Evolutionary conservation across 2,888 invertebrate genomes (phyloP), one percentile per base, ranked within the genome.

Genomic region (Parnassius smintheus): DNA sequence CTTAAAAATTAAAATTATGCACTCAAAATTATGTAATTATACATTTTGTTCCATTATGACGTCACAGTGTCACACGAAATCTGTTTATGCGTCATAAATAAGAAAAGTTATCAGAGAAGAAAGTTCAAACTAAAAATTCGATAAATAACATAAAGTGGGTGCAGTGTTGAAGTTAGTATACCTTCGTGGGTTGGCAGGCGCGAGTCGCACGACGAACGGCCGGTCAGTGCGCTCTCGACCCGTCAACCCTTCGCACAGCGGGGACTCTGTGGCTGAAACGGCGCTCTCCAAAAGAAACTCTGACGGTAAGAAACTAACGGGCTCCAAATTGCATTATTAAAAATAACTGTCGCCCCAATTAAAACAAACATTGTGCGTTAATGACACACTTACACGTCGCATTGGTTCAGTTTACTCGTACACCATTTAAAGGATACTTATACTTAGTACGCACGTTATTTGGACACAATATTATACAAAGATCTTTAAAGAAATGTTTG

Each of bases 211-310:
- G 46, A 80, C 80, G 78, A 78, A 76, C 79, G 85, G 86, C 74
- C 88, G 89, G 76, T 73, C 86, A 61, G 83, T 81, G 78, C 84
- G 86, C 77, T 72, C 85, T 75, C 83, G 86, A 68, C 82, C 85
- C 77, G 78, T 79, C 82, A 94, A 95, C 92, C 94, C 95, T 72
- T 94, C 95, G 86, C 94, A 94, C 91, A 95, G 95, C 91, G 95
- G 96, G 92, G 96, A 96, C 92, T 95, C 95, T 73, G 95, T 96
- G 81, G 94, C 95, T 74, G 96, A 96, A 87, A 95, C 95, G 78
- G 94, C 95, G 81, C 93, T 95, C 87, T 94, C 95, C 86, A 96
- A 96, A 93, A 95, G 94, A 93, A 96, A 95, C 92, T 96, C 96
- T 76, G 96, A 96, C 91, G 96, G 96, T 96, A 94, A 94, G 95